Evolutionary conservation across 2,888 invertebrate genomes (phyloP).

Genomic region (Imbricaverruca yamaguchii): DNA sequence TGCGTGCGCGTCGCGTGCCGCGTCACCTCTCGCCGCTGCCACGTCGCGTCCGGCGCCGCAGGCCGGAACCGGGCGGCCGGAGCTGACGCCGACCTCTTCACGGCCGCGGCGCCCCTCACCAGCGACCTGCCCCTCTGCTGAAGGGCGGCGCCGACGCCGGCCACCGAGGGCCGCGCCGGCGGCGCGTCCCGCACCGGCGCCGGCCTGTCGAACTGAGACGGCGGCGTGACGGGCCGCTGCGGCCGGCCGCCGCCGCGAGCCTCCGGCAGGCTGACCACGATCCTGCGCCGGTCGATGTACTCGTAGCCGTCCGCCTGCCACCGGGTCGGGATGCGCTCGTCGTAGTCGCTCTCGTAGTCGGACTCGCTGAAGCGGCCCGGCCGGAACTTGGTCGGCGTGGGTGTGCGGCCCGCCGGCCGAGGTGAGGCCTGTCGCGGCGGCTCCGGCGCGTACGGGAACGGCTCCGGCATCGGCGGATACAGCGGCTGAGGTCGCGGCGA

Average conservation of each 20-base stretch:
- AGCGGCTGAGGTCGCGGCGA: not conserved
- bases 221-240: constrained; percentile 30
- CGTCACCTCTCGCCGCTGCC: not conserved
- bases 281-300: constrained; percentile 26
- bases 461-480: not conserved
- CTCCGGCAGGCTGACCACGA: constrained; percentile 23
- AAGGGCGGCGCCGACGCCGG: not conserved
- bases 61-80: not conserved
- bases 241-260: constrained; percentile 28
- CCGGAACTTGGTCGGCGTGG: constrained; percentile 30
- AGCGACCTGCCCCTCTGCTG: not conserved
- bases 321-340: constrained; percentile 36
- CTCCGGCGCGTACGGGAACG: constrained; percentile 26
- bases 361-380: constrained; percentile 32
- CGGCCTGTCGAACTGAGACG: constrained; percentile 31
- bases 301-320: constrained; percentile 32
- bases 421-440: constrained; percentile 17
- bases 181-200: constrained; percentile 30
- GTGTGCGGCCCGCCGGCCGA: constrained; percentile 20
- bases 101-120: not conserved
- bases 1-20: not conserved
- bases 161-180: constrained; percentile 18
- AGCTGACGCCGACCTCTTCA: not conserved
- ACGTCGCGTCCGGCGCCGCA: not conserved
- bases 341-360: constrained; percentile 64